Conservation (phyloP, 2,113 vertebrate species). For the Corythaeola cristata region DNA sequence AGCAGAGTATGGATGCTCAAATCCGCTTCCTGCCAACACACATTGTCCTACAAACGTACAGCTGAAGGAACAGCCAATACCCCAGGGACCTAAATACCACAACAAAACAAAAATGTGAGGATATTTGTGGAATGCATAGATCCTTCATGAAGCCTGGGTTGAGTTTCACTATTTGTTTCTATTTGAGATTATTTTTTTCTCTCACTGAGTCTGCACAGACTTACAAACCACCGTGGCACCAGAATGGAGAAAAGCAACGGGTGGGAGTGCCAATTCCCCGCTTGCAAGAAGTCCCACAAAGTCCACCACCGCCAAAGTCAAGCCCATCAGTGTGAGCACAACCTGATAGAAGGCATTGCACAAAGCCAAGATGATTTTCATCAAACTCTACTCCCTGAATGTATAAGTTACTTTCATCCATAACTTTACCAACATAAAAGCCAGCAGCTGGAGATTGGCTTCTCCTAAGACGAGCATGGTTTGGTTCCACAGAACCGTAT, state of each 20-base stretch:
- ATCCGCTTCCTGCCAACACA: neutral
- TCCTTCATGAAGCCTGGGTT: neutral
- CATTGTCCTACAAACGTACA: neutral
- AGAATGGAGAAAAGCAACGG: neutral
- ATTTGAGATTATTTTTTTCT: neutral
- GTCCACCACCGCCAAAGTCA: neutral
- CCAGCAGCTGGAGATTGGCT: neutral
- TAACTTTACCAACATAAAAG: rapidly evolving
- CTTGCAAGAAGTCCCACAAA: neutral
- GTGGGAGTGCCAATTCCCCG: neutral
- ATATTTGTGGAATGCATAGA: neutral
- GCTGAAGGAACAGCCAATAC: neutral
- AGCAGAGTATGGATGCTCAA: neutral
- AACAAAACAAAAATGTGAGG: neutral
- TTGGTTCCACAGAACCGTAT: too few relatives aligned
- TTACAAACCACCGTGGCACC: neutral
- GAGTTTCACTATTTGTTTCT: neutral
- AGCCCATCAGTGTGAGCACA: neutral
- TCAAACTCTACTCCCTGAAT: too few relatives aligned
- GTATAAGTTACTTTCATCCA: rapidly evolving
- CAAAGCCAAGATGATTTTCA: neutral
- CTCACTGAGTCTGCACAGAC: neutral
- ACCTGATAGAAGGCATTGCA: neutral
- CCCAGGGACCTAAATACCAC: neutral
- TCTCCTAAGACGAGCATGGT: rapidly evolving